These are phyloP conservation scores for Matsumurasca onukii DNA, from an alignment of 1,140 invertebrate species.

Conservation along the genomic window DNA sequence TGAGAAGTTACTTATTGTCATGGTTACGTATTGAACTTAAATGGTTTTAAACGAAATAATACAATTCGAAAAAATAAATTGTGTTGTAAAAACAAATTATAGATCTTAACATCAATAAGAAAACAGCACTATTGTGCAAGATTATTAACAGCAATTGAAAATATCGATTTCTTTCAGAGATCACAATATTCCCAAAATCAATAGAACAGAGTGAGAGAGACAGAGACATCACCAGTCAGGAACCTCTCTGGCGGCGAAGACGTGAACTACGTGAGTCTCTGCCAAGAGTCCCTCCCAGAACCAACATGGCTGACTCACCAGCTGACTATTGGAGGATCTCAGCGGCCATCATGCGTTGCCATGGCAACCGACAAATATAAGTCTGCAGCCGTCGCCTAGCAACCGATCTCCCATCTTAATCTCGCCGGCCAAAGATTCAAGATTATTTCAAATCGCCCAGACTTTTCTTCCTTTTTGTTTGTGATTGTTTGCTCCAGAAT, in stretches of 20 bases:
- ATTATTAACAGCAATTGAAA: too few relatives aligned
- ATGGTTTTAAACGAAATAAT: too few relatives aligned
- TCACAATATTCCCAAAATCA: not conserved
- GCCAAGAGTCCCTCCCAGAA: constrained; percentile 1
- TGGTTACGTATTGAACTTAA: too few relatives aligned
- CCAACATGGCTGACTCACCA: constrained; percentile 13
- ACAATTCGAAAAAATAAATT: too few relatives aligned
- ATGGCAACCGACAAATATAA: constrained; percentile 20
- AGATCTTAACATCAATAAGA: too few relatives aligned
- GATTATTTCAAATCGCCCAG: constrained; percentile 15
- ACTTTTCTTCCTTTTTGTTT: not conserved
- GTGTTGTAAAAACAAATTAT: too few relatives aligned
- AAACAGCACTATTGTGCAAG: too few relatives aligned
- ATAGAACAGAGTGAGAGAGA: constrained; percentile 19
- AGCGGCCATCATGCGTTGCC: constrained; percentile 27
- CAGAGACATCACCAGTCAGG: not conserved
- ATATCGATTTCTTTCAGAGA: not conserved
- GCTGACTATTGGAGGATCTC: constrained; percentile 14
- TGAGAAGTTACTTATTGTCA: too few relatives aligned
- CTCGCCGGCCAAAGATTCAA: constrained; percentile 19
- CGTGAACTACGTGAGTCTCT: constrained; percentile 15
- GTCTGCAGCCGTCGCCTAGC: constrained; percentile 11
- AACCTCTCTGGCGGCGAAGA: constrained; percentile 23
- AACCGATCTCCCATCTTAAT: constrained; percentile 23
- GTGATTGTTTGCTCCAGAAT: not conserved